Percentiles rank a stretch among this genome's conserved stretches.
These are phyloP conservation scores for Telmatherina bonti DNA, from an alignment of 2,797 vertebrate species.

Conservation along the genomic window DNA sequence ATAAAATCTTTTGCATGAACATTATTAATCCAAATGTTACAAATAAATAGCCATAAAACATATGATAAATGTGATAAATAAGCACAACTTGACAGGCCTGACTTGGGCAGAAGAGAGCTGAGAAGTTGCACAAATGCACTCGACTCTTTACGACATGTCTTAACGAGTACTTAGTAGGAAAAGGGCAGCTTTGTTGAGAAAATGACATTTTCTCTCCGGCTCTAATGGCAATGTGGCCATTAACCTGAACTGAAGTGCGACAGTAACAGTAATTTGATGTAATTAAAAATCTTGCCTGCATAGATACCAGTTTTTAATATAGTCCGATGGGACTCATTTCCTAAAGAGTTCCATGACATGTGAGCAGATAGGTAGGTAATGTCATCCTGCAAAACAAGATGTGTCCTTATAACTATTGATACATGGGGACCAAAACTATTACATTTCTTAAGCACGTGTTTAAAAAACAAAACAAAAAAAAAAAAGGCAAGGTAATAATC, in stretches of 20 bases:
- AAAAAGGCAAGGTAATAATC: background rate
- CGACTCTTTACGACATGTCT: constrained; percentile 38
- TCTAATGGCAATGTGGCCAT: constrained; percentile 60
- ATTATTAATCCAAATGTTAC: constrained; percentile 1
- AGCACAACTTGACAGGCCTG: constrained; percentile 6
- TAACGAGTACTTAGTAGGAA: constrained; percentile 51
- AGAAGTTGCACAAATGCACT: constrained; percentile 33
- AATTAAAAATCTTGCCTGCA: constrained; percentile 56
- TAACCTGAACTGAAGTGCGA: constrained; percentile 26
- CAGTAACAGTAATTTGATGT: constrained; percentile 58
- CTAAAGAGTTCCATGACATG: constrained; percentile 25
- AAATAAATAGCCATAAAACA: no score
- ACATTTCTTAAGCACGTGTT: background rate
- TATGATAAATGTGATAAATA: constrained; percentile 26
- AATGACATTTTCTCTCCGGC: constrained; percentile 39
- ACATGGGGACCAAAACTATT: background rate
- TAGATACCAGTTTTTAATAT: constrained; percentile 37
- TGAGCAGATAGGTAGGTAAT: constrained; percentile 9
- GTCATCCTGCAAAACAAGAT: no score
- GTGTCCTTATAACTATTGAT: no score
- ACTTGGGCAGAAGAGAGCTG: constrained; percentile 3
- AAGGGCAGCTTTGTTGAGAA: constrained; percentile 19
- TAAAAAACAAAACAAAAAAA: background rate
- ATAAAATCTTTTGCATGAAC: background rate
- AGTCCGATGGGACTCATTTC: constrained; percentile 41